Base-by-base conservation (phyloP, 1,140 invertebrate species). In the Galendromus occidentalis region DNA sequence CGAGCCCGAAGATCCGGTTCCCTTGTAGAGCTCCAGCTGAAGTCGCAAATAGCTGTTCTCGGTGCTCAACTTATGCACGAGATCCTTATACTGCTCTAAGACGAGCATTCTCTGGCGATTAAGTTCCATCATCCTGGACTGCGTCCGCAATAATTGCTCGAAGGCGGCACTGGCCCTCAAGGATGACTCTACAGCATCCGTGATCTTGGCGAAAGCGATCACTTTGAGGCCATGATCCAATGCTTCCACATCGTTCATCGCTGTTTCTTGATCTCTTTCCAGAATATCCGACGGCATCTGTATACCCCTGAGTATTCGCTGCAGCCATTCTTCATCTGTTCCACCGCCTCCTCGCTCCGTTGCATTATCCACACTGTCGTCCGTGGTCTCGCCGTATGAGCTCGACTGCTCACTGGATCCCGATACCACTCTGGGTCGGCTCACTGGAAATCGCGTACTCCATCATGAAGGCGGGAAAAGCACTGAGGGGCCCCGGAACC, bases 181-280 rank as follows among this genome's bases (percentile, higher is more conserved):
- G 17, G 25, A 25, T 1, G 51, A 17, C 9, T 59, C 51, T 14
- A 59, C 51, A 2, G 51, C 51, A 25, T 59, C 51, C 17, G 51
- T 59, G 22, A 59, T 17, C 25, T 59, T 59, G 14, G 51, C 51
- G 33, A 59, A 59, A 59, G n/a, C 25, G 25, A 59, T 59, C 14
- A 59, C 33, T 59, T 59, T 59, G 17, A 59, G 22, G 9, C 51
- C 51, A 59, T 59, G 51, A 4, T 59, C 51, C 2, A 59, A 14
- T 14, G 51, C 51, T 33, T 59, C 51, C n/a, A 59, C 17, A 25
- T 59, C 51, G 22, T 59, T 59, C 51, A 59, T 59, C 51, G 25
- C 51, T 33, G 51, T 29, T 18, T 59, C 51, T 6, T 47, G 18
- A 20, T 25, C 14, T 29, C 33, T 22, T 1, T 59, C 51, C 22